Conservation (phyloP, 1,140 invertebrate species). For the Zaprionus tsacasi region DNA sequence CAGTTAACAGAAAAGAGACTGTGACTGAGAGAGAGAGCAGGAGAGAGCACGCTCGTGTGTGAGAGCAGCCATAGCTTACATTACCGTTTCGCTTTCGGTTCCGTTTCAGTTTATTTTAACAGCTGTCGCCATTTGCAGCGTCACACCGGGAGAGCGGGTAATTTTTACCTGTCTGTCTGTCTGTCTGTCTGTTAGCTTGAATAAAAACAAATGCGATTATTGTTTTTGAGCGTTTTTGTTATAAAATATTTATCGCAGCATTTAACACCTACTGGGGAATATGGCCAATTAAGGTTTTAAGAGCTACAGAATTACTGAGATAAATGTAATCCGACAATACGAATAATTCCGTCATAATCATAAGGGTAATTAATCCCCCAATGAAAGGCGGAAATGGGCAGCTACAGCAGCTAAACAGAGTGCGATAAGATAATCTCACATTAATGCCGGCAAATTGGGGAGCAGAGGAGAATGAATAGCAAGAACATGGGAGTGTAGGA, state of each 20-base stretch:
- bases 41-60: background rate
- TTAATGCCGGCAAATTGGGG: slow-evolving; percentile 60
- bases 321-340: background rate
- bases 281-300: slow-evolving; percentile 29
- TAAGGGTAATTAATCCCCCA: slow-evolving; percentile 38
- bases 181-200: slow-evolving; percentile 9
- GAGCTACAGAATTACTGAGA: background rate
- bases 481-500: slow-evolving; percentile 25
- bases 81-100: background rate
- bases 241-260: slow-evolving; percentile 53
- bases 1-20: background rate
- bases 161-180: slow-evolving; percentile 2
- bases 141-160: background rate
- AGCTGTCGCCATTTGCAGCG: background rate
- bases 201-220: slow-evolving; percentile 58
- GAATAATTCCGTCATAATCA: slow-evolving; percentile 17
- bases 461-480: slow-evolving; percentile 28
- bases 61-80: background rate
- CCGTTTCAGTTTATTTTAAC: slow-evolving; percentile 4
- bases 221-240: slow-evolving; percentile 45
- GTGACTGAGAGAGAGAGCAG: background rate
- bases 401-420: slow-evolving; percentile 65
- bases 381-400: slow-evolving; percentile 35
- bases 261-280: slow-evolving; percentile 26
- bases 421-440: slow-evolving; percentile 78